These are phyloP conservation scores for Geotrypetes seraphini DNA, from an alignment of 2,797 vertebrate genomes.

Conservation along the genomic window DNA sequence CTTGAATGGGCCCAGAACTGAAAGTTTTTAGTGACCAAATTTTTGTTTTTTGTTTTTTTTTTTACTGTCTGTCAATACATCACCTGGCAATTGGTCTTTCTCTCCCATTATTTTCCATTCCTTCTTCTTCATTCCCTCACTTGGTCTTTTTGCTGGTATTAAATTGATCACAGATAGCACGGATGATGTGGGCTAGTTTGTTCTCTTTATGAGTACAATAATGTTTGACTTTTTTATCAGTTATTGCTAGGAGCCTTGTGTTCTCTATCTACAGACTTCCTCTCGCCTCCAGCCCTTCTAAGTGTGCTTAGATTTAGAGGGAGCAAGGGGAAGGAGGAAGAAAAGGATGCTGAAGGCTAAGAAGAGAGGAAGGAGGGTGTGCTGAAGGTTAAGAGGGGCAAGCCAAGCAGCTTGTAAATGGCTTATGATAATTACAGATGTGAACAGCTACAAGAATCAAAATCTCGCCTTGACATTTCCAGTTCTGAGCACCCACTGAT, in stretches of 20 bases:
- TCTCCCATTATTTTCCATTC: no score
- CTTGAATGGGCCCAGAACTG: no score
- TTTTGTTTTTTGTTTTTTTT: no score
- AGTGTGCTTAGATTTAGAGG: not conserved
- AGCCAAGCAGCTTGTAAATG: conserved; percentile 34
- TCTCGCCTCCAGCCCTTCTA: conserved; percentile 7
- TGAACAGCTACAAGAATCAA: conserved; percentile 38
- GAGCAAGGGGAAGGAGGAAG: no score
- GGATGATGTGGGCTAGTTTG: no score
- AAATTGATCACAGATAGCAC: no score
- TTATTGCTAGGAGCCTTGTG: conserved; percentile 17
- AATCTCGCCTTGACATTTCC: conserved; percentile 65
- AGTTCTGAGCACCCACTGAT: conserved; percentile 32
- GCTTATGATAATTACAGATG: conserved; percentile 44
- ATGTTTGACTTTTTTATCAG: conserved; percentile 18
- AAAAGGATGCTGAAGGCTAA: no score
- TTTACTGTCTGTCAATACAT: no score
- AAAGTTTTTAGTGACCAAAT: no score
- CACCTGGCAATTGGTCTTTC: no score
- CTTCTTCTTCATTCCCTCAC: no score
- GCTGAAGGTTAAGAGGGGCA: conserved; percentile 27
- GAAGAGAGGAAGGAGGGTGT: conserved; percentile 7
- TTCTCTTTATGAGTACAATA: conserved; percentile 17
- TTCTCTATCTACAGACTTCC: conserved; percentile 16
- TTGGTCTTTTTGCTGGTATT: no score